These are phyloP conservation scores for Enteromius viviparus DNA, from an alignment of 2,797 vertebrate species.

Conservation along the genomic window DNA sequence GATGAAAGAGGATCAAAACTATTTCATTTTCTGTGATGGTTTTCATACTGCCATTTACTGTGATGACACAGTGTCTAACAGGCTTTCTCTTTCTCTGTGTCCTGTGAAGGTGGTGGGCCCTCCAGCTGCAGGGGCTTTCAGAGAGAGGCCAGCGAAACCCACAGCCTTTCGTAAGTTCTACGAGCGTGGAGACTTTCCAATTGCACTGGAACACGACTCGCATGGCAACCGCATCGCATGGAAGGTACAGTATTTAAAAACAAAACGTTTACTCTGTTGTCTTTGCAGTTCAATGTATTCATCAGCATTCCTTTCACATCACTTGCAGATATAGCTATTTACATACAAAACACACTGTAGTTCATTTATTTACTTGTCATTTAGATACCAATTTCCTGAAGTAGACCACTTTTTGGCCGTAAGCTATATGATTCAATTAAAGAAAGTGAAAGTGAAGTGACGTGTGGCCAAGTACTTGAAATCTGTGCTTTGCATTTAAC, in stretches of 20 bases:
- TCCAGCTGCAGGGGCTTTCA: constrained; percentile 85
- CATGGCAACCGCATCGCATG: constrained; percentile 76
- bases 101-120: constrained; percentile 84
- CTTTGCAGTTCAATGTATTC: not conserved
- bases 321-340: not conserved
- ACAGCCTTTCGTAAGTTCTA: constrained; percentile 91
- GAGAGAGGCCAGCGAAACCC: constrained; percentile 84
- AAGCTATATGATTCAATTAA: not conserved
- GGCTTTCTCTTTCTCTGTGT: constrained; percentile 20
- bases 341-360: not conserved
- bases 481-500: no score
- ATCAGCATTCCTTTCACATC: not conserved
- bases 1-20: constrained; percentile 44
- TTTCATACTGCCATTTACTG: constrained; percentile 36
- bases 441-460: not conserved
- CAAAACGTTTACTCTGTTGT: not conserved
- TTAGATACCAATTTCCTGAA: not conserved
- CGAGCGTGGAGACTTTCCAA: constrained; percentile 89
- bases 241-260: constrained; percentile 73
- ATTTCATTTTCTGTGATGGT: constrained; percentile 45
- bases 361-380: not conserved
- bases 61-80: constrained; percentile 38
- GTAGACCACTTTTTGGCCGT: not conserved
- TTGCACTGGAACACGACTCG: constrained; percentile 71
- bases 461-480: no score